Base-by-base conservation (phyloP, 2,113 vertebrate genomes). In the Pluvianellus socialis region DNA sequence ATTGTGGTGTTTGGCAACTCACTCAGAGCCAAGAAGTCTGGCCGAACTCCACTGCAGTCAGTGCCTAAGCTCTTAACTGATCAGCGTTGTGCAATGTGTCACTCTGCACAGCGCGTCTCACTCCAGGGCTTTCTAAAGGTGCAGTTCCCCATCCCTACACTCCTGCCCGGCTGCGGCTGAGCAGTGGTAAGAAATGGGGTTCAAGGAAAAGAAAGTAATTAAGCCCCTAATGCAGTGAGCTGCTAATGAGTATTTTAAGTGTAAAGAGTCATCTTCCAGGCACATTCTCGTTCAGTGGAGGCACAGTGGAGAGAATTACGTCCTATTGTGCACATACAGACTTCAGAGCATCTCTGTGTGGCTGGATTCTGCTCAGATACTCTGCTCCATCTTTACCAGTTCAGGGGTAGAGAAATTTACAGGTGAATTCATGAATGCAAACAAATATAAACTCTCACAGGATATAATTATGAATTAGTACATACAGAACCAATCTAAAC, bases 1-100 rank as follows among this genome's bases (percentile, higher is more conserved):
- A 45, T 73, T 42, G 67, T 52, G 58, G 33, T 94, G 82, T 94
- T 93, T 93, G 88, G 62, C 84, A 93, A 73, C 90, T 82, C n/a
- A 2, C 44, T 91, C 27, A 92, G 93, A 96, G 96, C 67, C 95
- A 85, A 65, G 90, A 59, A 93, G 90, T 94, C 96, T 96, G 92
- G 58, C 66, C 0, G 47, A 59, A 14, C 45, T 79, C 58, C 0
- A 0, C 0, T 65, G 49, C 62, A 74, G 87, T 4, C 4, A 0
- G 19, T 52, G 52, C 40, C 63, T 67, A 13, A 80, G n/a, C 35
- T 47, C 56, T 56, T 61, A 61, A 72, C 53, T 35, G 83, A 56
- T 45, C 18, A 12, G 30, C 2, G 0, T 79, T 95, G 59, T 4
- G 8, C 84, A 85, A 38, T 0, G 4, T 27, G 33, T 28, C 14